A percentile compares a stretch with the other conserved stretches of the same genome.
Evolutionary conservation across 2,888 invertebrate species (phyloP).

Genomic region (Hololepta plana): DNA sequence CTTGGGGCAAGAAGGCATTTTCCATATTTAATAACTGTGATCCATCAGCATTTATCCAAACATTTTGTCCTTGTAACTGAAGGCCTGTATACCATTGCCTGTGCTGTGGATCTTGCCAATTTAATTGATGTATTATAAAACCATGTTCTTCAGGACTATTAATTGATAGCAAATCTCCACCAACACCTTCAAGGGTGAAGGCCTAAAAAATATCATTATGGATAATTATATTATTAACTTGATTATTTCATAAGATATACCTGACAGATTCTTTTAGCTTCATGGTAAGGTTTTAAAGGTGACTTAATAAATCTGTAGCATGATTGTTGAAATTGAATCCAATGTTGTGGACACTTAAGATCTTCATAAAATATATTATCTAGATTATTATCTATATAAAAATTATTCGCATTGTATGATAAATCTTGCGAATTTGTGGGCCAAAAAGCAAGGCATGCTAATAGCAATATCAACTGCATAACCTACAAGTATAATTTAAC

Average conservation of each 20-base stretch:
- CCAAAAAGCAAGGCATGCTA: too few species aligned
- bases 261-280: conserved; percentile 67
- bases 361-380: conserved; percentile 19
- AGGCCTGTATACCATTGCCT: conserved; percentile 76
- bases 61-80: conserved; percentile 50
- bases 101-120: conserved; percentile 68
- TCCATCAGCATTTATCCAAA: conserved; percentile 79
- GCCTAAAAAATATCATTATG: conserved; percentile 29
- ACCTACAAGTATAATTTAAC: too few species aligned
- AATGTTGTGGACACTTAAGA: conserved; percentile 61
- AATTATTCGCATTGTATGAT: conserved; percentile 4
- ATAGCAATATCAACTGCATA: too few species aligned
- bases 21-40: conserved; percentile 60
- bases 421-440: too few species aligned
- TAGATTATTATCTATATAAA: conserved; percentile 7
- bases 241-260: conserved; percentile 13
- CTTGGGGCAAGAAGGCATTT: conserved; percentile 61
- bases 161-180: conserved; percentile 56
- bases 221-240: background rate
- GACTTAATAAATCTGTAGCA: conserved; percentile 86
- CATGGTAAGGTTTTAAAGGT: conserved; percentile 59
- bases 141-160: conserved; percentile 73
- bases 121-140: conserved; percentile 68
- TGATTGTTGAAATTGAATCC: conserved; percentile 63
- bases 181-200: conserved; percentile 29